Conservation (phyloP, 1,140 invertebrate genomes). For the Megalonaias nervosa region DNA sequence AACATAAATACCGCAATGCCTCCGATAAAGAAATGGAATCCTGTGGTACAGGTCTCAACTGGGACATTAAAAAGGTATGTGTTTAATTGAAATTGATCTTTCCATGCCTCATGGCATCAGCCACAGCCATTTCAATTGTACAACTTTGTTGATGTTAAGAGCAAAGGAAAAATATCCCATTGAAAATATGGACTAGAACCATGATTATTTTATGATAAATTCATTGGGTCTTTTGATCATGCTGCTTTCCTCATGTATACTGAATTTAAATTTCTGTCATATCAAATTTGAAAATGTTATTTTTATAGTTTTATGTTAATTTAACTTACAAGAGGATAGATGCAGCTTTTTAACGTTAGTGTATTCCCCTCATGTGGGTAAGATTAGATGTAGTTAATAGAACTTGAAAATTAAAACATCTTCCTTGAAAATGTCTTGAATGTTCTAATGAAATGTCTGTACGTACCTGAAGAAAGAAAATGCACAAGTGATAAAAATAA, state of each 20-base stretch:
- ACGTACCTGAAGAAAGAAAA: no score
- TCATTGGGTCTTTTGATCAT: not conserved
- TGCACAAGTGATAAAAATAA: no score
- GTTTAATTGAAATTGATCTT: constrained; percentile 29
- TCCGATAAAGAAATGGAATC: constrained; percentile 21
- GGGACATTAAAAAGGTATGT: constrained; percentile 31
- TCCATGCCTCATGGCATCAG: constrained; percentile 24
- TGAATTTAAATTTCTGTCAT: not conserved
- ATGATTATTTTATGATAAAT: not conserved
- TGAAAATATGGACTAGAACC: not conserved
- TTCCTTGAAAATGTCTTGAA: no score
- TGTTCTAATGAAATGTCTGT: no score
- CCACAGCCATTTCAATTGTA: not conserved
- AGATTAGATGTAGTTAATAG: no score
- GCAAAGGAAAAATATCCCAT: not conserved
- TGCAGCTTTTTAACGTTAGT: no score
- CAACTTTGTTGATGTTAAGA: not conserved
- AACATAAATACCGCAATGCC: constrained; percentile 30
- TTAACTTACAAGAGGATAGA: no score
- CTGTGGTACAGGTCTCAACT: constrained; percentile 21
- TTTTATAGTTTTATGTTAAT: no score
- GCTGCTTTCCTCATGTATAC: not conserved
- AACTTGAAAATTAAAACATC: no score
- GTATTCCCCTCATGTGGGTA: no score
- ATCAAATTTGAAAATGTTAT: no score